phyloP scores from a whole-genome alignment of 1,140 invertebrate species.

The Nymphalis io region DNA sequence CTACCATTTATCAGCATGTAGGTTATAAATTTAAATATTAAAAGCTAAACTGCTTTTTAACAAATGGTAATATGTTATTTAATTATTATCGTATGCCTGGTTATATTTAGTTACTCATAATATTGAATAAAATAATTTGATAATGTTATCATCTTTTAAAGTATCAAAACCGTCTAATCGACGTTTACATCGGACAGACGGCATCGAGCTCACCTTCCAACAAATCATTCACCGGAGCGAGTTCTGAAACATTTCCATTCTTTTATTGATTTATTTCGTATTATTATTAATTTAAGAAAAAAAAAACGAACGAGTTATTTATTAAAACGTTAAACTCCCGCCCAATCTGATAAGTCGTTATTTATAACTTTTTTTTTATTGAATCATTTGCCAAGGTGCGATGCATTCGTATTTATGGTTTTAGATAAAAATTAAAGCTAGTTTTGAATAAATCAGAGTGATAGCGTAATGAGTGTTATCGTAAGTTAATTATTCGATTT shows the following conservation, averaged over 20 bases:
- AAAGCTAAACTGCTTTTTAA: too few relatives aligned
- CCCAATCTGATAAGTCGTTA: constrained; percentile 71
- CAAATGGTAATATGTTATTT: too few relatives aligned
- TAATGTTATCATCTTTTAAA: constrained; percentile 27
- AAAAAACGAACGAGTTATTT: constrained; percentile 63
- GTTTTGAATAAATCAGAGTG: constrained; percentile 20
- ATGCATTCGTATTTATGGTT: constrained; percentile 23
- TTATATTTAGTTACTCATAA: too few relatives aligned
- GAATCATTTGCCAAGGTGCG: constrained; percentile 29
- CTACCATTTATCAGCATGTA: too few relatives aligned
- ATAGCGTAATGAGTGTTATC: background rate
- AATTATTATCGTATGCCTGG: too few relatives aligned
- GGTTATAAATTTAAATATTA: too few relatives aligned
- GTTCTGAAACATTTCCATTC: constrained; percentile 72
- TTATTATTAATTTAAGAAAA: constrained; percentile 75
- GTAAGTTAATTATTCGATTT: background rate
- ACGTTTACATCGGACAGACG: constrained; percentile 46
- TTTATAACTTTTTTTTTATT: constrained; percentile 64
- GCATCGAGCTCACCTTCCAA: constrained; percentile 65
- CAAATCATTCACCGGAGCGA: constrained; percentile 70
- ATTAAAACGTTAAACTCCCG: constrained; percentile 71
- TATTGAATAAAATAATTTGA: too few relatives aligned
- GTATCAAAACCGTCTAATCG: constrained; percentile 50
- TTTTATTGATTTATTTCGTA: constrained; percentile 78
- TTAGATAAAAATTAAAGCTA: constrained; percentile 21